A percentile compares a stretch with the other conserved stretches of the same genome.
Evolutionary conservation across 2,888 invertebrate genomes (phyloP).

Genomic region (Trimorus sp.): DNA sequence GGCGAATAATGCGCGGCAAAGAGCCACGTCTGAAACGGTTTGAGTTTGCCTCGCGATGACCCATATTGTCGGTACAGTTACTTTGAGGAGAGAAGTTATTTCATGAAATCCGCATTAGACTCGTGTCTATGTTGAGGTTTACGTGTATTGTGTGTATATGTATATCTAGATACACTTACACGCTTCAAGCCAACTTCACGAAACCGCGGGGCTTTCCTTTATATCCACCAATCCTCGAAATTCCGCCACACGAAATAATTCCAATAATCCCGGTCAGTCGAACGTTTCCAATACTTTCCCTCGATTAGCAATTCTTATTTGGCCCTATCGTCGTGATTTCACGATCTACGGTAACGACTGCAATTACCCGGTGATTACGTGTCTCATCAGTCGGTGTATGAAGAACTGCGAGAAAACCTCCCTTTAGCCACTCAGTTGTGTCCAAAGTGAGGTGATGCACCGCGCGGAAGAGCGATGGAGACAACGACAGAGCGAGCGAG

Average conservation of each 20-base stretch:
- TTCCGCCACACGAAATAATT: not conserved
- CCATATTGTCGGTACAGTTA: too few species aligned
- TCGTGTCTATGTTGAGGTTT: not conserved
- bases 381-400: constrained; percentile 54
- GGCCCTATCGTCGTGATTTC: constrained; percentile 48
- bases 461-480: constrained; percentile 7
- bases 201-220: too few species aligned
- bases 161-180: too few species aligned
- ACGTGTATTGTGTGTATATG: too few species aligned
- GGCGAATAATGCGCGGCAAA: too few species aligned
- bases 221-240: too few species aligned
- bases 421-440: constrained; percentile 38
- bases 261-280: constrained; percentile 3
- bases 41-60: too few species aligned
- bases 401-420: constrained; percentile 37
- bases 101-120: too few species aligned
- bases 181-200: too few species aligned
- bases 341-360: constrained; percentile 49
- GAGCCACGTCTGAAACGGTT: too few species aligned
- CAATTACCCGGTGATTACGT: constrained; percentile 59
- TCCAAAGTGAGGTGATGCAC: constrained; percentile 24
- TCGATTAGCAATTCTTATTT: constrained; percentile 60
- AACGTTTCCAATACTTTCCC: constrained; percentile 19
- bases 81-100: too few species aligned
- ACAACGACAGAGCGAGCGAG: not conserved